A percentile compares a stretch with the other conserved stretches of the same genome.
These are phyloP conservation scores for Vulpes ferrilata DNA, from an alignment of 2,113 vertebrate genomes.

Conservation along the genomic window DNA sequence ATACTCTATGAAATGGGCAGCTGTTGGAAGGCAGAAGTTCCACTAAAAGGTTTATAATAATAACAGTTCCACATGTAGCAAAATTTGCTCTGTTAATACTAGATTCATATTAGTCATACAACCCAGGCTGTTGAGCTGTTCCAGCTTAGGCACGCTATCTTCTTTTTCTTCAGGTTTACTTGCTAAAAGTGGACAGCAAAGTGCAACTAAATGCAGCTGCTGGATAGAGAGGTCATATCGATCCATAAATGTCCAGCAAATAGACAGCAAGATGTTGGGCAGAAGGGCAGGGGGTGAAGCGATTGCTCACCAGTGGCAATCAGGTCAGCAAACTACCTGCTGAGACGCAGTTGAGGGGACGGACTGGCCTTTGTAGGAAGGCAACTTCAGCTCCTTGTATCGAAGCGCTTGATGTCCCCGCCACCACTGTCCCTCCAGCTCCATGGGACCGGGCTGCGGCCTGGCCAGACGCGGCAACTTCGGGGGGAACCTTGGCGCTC, in stretches of 20 bases:
- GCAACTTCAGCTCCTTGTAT: conserved; percentile 97
- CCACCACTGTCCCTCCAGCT: conserved; percentile 99
- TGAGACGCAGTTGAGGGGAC: conserved; percentile 95
- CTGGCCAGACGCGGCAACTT: conserved; percentile 58
- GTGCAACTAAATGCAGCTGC: conserved; percentile 97
- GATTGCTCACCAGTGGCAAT: conserved; percentile 97
- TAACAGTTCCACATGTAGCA: conserved; percentile 98
- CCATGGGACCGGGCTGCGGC: conserved; percentile 90
- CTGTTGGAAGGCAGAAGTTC: conserved; percentile 98
- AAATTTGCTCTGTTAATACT: conserved; percentile 96
- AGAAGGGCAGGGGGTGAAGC: conserved; percentile 95
- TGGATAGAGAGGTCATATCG: conserved; percentile 97
- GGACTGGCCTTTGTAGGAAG: conserved; percentile 95
- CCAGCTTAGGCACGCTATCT: conserved; percentile 97
- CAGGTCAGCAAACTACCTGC: conserved; percentile 98
- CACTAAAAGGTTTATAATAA: conserved; percentile 91
- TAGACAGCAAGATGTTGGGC: conserved; percentile 98
- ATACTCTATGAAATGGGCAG: conserved; percentile 99
- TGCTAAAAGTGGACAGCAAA: conserved; percentile 97
- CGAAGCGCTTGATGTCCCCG: conserved; percentile 97
- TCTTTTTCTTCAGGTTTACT: conserved; percentile 97
- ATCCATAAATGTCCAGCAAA: conserved; percentile 98
- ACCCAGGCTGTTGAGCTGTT: conserved; percentile 95
- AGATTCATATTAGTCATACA: conserved; percentile 99
- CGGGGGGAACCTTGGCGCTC: conserved; percentile 72